Evolutionary conservation across 2,797 vertebrate species (phyloP).

Genomic region (Tauraco hartlaubi): DNA sequence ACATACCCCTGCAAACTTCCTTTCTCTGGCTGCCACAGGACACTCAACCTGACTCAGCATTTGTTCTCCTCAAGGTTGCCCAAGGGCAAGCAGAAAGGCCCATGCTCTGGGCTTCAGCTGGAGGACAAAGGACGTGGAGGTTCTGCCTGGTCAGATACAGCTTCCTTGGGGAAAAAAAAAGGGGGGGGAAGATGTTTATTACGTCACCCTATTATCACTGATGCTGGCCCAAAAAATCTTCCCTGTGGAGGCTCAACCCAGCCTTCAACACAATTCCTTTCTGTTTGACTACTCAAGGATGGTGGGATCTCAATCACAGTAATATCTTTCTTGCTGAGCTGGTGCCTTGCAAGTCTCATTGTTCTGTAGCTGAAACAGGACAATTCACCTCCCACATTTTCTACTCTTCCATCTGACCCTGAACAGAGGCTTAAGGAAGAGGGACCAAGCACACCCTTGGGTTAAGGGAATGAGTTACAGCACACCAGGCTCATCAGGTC

Average conservation of each 20-base stretch:
- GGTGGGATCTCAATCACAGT: background rate
- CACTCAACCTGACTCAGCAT: background rate
- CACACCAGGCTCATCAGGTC: background rate
- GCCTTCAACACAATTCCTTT: background rate
- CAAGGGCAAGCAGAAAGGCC: background rate
- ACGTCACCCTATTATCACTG: background rate
- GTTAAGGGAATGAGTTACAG: background rate
- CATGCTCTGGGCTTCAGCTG: background rate
- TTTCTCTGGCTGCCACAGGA: background rate
- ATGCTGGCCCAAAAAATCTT: background rate
- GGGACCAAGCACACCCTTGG: background rate
- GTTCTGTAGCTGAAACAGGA: background rate
- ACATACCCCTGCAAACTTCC: background rate
- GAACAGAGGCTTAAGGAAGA: background rate
- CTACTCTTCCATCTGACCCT: background rate
- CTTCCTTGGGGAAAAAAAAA: background rate
- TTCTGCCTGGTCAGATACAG: background rate
- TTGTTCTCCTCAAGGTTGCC: background rate
- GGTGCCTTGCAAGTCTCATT: background rate
- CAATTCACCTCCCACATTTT: background rate
- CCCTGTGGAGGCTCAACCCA: background rate
- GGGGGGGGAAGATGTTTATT: rapidly evolving
- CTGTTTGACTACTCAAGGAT: rapidly evolving
- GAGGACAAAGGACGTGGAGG: background rate
- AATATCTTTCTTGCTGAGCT: background rate